Evolutionary conservation across 1,140 invertebrate species (phyloP), one percentile per base, ranked within the genome.

Genomic region (Drosophila ercepeae): DNA sequence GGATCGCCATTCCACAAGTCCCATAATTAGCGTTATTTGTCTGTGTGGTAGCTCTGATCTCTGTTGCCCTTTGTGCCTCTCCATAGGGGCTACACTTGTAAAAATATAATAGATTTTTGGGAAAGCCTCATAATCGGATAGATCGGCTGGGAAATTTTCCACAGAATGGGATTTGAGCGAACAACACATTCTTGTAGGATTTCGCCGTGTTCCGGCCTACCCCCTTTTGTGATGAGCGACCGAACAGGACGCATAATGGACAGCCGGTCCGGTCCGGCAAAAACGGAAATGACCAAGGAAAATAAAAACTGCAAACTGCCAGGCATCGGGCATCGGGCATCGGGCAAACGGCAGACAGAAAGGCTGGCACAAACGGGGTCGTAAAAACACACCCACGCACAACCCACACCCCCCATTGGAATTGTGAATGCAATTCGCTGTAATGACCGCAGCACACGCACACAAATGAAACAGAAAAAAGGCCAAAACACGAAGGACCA

Each of bases 251-350:
- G 44, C 61, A 64, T 77, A 81, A 88, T 75, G 79, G 71, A 54
- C 67, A 82, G 49, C 59, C 42, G 53, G 19, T 16, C 59, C 42
- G 53, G 19, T 16, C 41, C 57, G 60, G 49, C 71, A 86, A 81
- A 76, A 88, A 77, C 82, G 82, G 82, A 88, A 88, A 86, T 86
- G 82, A 88, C 82, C 77, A 81, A 68, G 70, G 72, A 70, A 84
- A 61, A 72, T 73, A 64, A 86, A 70, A 79, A 61, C 64, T 49
- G 61, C 70, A 75, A 67, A 70, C 51, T 18, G 49, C 58, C 29
- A 45, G 18, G 23, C 44, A 58, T 25, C 25, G 29, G 46, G 64
- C 13, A 13, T 8, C 6, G 25, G 29, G 11, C 29, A 27, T 7
- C 27, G 7, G 29, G 11, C 29, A 3, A 9, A 11, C 8, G 29